Conservation (phyloP, 1,140 invertebrate genomes). For the Orchesella cincta region DNA sequence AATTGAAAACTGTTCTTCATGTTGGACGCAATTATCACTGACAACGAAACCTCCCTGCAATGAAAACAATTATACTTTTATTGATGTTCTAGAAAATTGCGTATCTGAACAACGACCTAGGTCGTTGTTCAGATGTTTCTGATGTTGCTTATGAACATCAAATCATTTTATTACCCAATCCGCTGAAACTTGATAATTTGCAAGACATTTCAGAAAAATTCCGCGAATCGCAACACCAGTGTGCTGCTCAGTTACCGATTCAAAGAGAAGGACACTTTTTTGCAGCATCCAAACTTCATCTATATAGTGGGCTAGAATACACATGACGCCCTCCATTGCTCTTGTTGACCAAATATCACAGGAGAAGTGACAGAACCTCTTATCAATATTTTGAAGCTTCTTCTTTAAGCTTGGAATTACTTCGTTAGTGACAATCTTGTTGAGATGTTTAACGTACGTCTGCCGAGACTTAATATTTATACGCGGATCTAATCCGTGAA, state of each 20-base stretch:
- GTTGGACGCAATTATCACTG: neutral
- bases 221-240: neutral
- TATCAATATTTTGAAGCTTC: neutral
- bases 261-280: neutral
- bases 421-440: neutral
- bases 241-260: neutral
- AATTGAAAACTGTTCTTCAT: neutral
- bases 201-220: neutral
- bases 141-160: neutral
- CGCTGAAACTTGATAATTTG: neutral
- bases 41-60: neutral
- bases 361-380: conserved; percentile 32
- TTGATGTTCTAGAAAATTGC: neutral
- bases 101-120: conserved; percentile 30
- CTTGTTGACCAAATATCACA: conserved; percentile 23
- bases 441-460: neutral
- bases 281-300: neutral
- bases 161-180: conserved; percentile 18
- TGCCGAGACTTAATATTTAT: neutral
- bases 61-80: neutral
- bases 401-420: neutral
- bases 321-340: neutral
- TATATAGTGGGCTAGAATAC: conserved; percentile 23
- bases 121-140: conserved; percentile 26
- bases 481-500: neutral